Base-by-base conservation (phyloP, 2,888 invertebrate species). In the Physocephala rufipes region DNA sequence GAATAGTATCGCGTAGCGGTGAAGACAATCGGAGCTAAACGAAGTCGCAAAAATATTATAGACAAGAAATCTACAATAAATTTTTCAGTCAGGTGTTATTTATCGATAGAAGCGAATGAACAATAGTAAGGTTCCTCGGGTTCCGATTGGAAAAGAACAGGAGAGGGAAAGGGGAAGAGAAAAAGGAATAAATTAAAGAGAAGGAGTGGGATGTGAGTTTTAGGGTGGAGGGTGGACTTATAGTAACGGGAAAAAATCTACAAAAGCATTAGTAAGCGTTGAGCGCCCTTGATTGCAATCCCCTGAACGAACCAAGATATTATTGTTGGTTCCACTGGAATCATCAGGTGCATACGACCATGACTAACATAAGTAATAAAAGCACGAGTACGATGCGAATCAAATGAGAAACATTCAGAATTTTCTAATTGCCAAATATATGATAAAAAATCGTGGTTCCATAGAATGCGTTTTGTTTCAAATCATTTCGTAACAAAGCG, bases 51-150 rank as follows among this genome's bases (percentile, higher is more conserved):
- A 65, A 70, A 64, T 70, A 70, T 70, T 63, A 28, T 43, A 36
- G 64, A 68, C 70, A 70, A 70, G 59, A 28, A 69, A 62, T 64
- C 58, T 58, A 64, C 70, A 70, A 70, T 70, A 70, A 70, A 70
- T 70, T 64, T 43, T 64, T 30, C 51, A 28, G 28, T 24, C 62
- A 36, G 67, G 68, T 68, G 68, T 53, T 55, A 43, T 59, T 45
- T 67, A 67, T 36, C 13, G 30, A n/a, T 36, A 19, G 43, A 9
- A 43, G 62, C 45, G 62, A 36, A 12, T 26, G 30, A 51, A 19
- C 51, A 16, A 51, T 51, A 4, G 51, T 51, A 16, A 21, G 51
- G 21, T 16, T 51, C 51, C 16, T 51, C n/a, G 21, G 47, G 12
- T 13, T 47, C 16, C 7, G 51, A 12, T 15, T 15, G 51, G 19